phyloP scores from a whole-genome alignment of 2,113 vertebrate genomes.

The Ariopsis seemanni region DNA sequence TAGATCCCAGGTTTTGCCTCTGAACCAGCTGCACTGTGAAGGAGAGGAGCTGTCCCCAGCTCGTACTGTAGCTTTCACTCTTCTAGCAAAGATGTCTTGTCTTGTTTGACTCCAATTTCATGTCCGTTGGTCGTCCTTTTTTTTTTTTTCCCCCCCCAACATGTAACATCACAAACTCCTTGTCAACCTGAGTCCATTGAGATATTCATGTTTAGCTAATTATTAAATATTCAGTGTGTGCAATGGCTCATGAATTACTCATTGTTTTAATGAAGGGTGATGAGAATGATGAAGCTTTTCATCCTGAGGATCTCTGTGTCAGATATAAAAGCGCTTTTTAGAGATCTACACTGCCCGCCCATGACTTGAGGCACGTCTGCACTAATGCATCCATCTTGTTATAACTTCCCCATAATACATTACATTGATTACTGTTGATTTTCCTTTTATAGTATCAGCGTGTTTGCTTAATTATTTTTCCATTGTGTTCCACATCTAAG shows the following conservation, averaged over 20 bases:
- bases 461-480: slow-evolving; percentile 74
- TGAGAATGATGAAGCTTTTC: slow-evolving; percentile 63
- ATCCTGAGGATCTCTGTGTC: slow-evolving; percentile 65
- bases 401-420: slow-evolving; percentile 73
- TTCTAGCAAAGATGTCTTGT: not conserved
- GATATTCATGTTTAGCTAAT: slow-evolving; percentile 41
- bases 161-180: slow-evolving; percentile 13
- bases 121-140: not conserved
- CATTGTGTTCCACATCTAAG: slow-evolving; percentile 74
- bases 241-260: slow-evolving; percentile 51
- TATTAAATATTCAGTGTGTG: slow-evolving; percentile 38
- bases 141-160: not conserved
- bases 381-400: slow-evolving; percentile 75
- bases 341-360: slow-evolving; percentile 48
- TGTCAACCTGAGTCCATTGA: slow-evolving; percentile 13
- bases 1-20: slow-evolving; percentile 10
- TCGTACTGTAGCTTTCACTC: not conserved
- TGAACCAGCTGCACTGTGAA: not conserved
- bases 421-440: slow-evolving; percentile 61
- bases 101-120: not conserved
- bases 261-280: slow-evolving; percentile 71
- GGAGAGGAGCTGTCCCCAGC: slow-evolving; percentile 22
- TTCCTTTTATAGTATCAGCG: slow-evolving; percentile 68
- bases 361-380: slow-evolving; percentile 69
- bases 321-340: slow-evolving; percentile 69